phyloP scores from a whole-genome alignment of 2,888 invertebrate genomes.

The Cerceris rybyensis region DNA sequence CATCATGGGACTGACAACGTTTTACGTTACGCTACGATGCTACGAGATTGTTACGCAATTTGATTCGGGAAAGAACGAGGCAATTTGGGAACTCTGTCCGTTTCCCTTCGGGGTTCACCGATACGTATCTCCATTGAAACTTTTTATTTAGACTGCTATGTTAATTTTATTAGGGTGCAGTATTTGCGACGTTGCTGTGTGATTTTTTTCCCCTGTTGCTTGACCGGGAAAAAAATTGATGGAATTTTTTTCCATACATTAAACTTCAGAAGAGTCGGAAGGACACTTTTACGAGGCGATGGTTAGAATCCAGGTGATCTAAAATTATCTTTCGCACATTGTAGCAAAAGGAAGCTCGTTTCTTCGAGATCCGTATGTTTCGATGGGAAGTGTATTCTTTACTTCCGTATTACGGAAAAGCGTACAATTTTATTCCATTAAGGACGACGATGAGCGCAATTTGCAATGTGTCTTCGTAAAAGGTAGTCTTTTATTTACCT shows the following conservation, averaged over 20 bases:
- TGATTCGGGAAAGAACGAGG: constrained; percentile 64
- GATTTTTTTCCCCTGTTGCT: neutral
- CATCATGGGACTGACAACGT: constrained; percentile 67
- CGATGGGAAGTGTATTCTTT: no score
- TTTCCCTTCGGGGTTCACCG: constrained; percentile 24
- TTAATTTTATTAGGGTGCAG: neutral
- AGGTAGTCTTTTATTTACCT: neutral
- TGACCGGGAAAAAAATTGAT: no score
- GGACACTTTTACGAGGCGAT: neutral
- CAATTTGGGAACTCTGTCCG: constrained; percentile 59
- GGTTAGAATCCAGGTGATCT: no score
- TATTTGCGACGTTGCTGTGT: neutral
- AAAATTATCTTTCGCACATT: no score
- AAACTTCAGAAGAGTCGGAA: neutral
- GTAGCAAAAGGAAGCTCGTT: neutral
- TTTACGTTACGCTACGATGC: constrained; percentile 76
- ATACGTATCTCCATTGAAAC: constrained; percentile 26
- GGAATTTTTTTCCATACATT: neutral
- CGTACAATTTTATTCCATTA: neutral
- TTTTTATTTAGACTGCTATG: neutral
- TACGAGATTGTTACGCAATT: constrained; percentile 71
- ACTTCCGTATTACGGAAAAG: neutral
- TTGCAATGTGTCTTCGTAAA: neutral
- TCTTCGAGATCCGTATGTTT: neutral
- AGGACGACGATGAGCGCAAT: neutral